Percentiles rank a stretch among this genome's conserved stretches.
phyloP scores from a whole-genome alignment of 2,113 vertebrate genomes.

The Hemiscyllium ocellatum region DNA sequence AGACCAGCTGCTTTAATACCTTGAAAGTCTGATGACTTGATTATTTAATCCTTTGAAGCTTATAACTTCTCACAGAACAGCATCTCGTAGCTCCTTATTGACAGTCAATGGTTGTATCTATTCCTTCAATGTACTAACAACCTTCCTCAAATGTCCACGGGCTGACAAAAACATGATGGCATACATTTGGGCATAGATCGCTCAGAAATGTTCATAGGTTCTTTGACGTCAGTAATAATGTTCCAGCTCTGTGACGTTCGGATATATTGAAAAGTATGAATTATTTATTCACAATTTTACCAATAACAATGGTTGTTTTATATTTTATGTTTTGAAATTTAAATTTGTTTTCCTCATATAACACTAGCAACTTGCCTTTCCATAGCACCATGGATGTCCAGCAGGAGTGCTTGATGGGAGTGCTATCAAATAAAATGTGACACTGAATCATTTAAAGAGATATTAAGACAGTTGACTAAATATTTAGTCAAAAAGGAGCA shows the following conservation, averaged over 20 bases:
- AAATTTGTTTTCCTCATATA: neutral
- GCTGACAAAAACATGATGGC: constrained; percentile 30
- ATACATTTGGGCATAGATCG: constrained; percentile 11
- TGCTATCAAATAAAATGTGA: neutral
- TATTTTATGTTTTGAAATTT: neutral
- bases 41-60: constrained; percentile 37
- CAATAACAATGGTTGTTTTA: neutral
- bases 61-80: constrained; percentile 18
- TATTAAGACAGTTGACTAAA: neutral
- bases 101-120: constrained; percentile 15
- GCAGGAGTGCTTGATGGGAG: neutral
- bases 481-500: neutral
- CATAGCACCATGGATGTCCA: neutral
- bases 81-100: constrained; percentile 26
- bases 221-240: constrained; percentile 7
- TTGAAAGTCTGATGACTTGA: constrained; percentile 33
- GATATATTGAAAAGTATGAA: neutral
- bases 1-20: constrained; percentile 21
- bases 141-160: constrained; percentile 23
- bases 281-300: neutral
- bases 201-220: neutral
- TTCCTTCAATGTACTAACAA: neutral
- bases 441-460: neutral
- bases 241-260: neutral
- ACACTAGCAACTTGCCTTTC: neutral